Evolutionary conservation across 2,888 invertebrate species (phyloP), one percentile per base, ranked within the genome.

Genomic region (Athrips mouffetella): DNA sequence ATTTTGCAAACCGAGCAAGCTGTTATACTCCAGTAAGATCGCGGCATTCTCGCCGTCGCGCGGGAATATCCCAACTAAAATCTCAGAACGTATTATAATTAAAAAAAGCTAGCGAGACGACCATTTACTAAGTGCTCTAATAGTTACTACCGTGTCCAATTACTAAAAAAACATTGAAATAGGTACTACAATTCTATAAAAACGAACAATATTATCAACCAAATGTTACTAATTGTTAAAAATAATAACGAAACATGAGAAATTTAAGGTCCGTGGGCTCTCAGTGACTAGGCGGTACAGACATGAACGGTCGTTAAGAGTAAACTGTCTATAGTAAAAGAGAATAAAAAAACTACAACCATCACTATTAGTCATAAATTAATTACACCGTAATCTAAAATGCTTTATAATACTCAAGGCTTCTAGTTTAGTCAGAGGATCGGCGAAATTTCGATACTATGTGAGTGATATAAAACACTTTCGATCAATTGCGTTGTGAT

Each of bases 281-380:
- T 83, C 87, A 86, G 87, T 84, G 87, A 88, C 87, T 88, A 88
- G 88, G 88, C 88, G 88, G 88, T 85, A 78, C 75, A 74, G 77
- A 79, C 71, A 69, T 73, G 70, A 67, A 66, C 65, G 64, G 63
- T 66, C 63, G 63, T 68, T 65, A 66, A 59, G 62, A 63, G 18
- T 25, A 70, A 66, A 66, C 61, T 66, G 67, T 67, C 68, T 65
- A 70, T 69, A 67, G 63, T 62, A 64, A 67, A 62, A 57, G 62
- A 63, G 65, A 65, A 67, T 65, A 60, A 63, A 62, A 62, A 65
- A 68, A 66, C 67, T 71, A 71, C 66, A 71, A 68, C 63, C 67
- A 67, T 67, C 63, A 58, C 59, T 62, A 61, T 63, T 55, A 50
- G 56, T 55, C 57, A 60, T 56, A 64, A 62, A 59, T 52, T 57